Conservation (phyloP, 2,888 invertebrate species). For the Anthophora plumipes region DNA sequence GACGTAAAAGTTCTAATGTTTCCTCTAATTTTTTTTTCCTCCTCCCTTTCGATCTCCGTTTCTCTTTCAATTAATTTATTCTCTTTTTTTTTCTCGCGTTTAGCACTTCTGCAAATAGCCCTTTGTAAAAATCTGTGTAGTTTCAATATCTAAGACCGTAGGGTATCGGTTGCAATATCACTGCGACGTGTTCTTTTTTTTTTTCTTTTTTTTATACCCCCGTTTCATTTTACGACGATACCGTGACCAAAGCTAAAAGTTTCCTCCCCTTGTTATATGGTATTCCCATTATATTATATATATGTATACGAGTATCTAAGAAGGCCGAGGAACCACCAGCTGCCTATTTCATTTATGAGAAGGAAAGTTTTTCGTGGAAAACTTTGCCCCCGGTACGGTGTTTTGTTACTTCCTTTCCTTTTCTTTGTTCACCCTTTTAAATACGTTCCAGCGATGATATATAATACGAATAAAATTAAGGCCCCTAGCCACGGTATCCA, state of each 20-base stretch:
- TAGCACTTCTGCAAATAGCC: slow-evolving; percentile 56
- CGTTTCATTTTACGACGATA: slow-evolving; percentile 49
- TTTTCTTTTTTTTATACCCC: slow-evolving; percentile 29
- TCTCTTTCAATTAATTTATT: slow-evolving; percentile 22
- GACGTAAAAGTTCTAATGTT: slow-evolving; percentile 41
- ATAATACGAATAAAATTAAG: slow-evolving; percentile 46
- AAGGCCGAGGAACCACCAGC: slow-evolving; percentile 43
- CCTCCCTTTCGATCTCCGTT: slow-evolving; percentile 25
- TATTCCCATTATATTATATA: slow-evolving; percentile 10
- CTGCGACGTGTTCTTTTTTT: slow-evolving; percentile 50
- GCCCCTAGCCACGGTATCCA: slow-evolving; percentile 71
- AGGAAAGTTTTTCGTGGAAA: slow-evolving; percentile 27
- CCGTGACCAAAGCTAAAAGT: slow-evolving; percentile 66
- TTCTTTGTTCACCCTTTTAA: not conserved
- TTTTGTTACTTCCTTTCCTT: not conserved
- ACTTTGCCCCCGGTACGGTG: slow-evolving; percentile 37
- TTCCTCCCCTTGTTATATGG: slow-evolving; percentile 28
- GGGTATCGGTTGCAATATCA: slow-evolving; percentile 59
- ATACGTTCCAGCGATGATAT: slow-evolving; percentile 52
- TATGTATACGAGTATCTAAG: slow-evolving; percentile 29
- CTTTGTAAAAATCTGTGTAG: slow-evolving; percentile 61
- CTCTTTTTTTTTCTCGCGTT: slow-evolving; percentile 31
- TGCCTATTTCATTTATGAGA: slow-evolving; percentile 23
- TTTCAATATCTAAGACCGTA: slow-evolving; percentile 49
- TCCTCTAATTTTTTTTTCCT: not conserved